A percentile compares a stretch with the other conserved stretches of the same genome.
These are phyloP conservation scores for Sphaeridia pumilis DNA, from an alignment of 2,888 invertebrate genomes.

Conservation along the genomic window DNA sequence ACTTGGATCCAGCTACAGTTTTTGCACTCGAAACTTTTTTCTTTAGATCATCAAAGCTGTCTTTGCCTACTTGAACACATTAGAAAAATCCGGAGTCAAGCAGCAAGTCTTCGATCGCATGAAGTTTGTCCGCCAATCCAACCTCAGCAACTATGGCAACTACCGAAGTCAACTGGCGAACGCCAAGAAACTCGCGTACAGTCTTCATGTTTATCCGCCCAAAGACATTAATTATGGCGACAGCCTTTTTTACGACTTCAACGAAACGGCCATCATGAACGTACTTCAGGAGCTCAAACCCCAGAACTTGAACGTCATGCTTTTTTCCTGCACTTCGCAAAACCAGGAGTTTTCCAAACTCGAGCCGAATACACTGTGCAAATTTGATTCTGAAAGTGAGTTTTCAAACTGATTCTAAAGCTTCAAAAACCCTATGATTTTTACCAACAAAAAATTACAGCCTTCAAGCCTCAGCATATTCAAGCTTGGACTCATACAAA, in stretches of 20 bases:
- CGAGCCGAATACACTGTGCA: conserved; percentile 3
- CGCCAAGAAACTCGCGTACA: conserved; percentile 6
- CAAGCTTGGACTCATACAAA: background rate
- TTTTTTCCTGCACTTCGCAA: conserved; percentile 7
- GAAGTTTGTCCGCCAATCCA: conserved; percentile 3
- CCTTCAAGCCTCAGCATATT: background rate
- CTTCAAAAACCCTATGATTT: too few relatives aligned
- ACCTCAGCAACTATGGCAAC: conserved; percentile 7
- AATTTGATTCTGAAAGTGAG: conserved; percentile 3
- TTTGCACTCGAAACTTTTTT: background rate
- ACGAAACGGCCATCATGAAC: background rate
- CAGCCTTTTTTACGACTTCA: conserved; percentile 6
- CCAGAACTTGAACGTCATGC: conserved; percentile 10
- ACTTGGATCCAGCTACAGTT: background rate
- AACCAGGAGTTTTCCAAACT: background rate
- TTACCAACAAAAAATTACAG: too few relatives aligned
- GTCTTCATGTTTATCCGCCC: conserved; percentile 5
- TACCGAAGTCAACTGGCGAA: conserved; percentile 4
- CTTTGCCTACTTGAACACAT: conserved; percentile 6
- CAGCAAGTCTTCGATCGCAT: background rate
- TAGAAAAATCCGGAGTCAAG: background rate
- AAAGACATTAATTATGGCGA: conserved; percentile 9
- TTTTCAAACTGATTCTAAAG: background rate
- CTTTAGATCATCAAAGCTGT: conserved; percentile 9
- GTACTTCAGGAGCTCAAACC: background rate